Base-by-base conservation (phyloP, 2,797 vertebrate species). In the Benthosema pterotum region DNA sequence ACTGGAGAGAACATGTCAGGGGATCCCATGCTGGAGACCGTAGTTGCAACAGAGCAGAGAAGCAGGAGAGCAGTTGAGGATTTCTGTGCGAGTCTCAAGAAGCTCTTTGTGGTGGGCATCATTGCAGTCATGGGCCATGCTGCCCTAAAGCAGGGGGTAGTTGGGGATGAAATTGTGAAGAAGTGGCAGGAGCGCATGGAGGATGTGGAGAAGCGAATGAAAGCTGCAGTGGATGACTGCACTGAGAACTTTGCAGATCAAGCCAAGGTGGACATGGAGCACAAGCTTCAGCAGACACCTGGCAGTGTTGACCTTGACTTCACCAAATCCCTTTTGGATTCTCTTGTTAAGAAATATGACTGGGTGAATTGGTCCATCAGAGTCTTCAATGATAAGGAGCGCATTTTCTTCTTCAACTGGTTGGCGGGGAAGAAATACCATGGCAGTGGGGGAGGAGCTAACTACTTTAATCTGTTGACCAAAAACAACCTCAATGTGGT, bases 361-460 rank as follows among this genome's bases (percentile, higher is more conserved):
- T 94, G 93, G 93, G 91, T 94, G 14, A 89, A 54, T 32, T 94
- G 93, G 93, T 94, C 93, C 45, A 74, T 94, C 56, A 68, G 89
- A 45, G 88, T 87, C 28, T 93, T 93, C 68, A 76, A 53, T 9
- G 62, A 89, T 12, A 63, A 68, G 51, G 92, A 90, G 66, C 70
- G 86, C 18, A 72, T 91, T 60, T 91, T 92, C 85, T 89, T 94
- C 60, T 93, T 90, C 86, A 93, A 93, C 83, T 94, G 92, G 93
- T 61, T 93, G 55, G 91, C 92, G 4, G 92, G 93, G 8, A 92
- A 92, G 74, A 90, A 90, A 52, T 92, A 82, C 74, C 91, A 93
- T 0, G 91, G 91, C 11, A 89, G 60, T 16, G 74, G 83, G 0
- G 87, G 85, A 8, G 88, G 89, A 13, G 77, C 77, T 58, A 92